Evolutionary conservation across 2,797 vertebrate species (phyloP), one percentile per base, ranked within the genome.

Genomic region (Sternotherus odoratus): DNA sequence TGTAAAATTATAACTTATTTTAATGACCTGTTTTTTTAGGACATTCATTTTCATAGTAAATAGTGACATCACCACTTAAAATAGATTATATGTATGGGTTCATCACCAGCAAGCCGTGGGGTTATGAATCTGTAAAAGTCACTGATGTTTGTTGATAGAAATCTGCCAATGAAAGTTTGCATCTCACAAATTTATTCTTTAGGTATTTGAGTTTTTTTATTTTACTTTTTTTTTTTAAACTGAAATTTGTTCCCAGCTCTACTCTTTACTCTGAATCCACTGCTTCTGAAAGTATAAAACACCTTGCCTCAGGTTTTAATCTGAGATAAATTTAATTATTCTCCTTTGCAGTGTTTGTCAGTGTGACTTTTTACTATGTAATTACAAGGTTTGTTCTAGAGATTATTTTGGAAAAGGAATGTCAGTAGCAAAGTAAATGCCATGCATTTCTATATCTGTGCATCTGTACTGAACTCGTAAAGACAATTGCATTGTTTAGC

Each of bases 201-300:
- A 50, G 78, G 36, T 26, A 12, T 91, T 85, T 88, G 26, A 85
- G 50, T 17, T 36, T 36, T 48, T 48, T 48, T 48, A 21, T 53
- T 21, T 53, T 60, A 7, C n/a, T 57, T 54, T 43, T 60, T 78
- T 77, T 5, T 17, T 50, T 81, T n/a, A 33, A n/a, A n/a, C 49
- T 82, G 78, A 72, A 90, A 26, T 17, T 54, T 85, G 72, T 82
- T 77, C 53, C 43, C 39, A 16, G 1, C 3, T 79, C 2, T 36
- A 21, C 36, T 50, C 30, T 72, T 80, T n/a, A n/a, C n/a, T n/a
- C n/a, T n/a, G n/a, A n/a, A n/a, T n/a, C n/a, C n/a, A n/a, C n/a
- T n/a, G n/a, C n/a, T n/a, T n/a, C n/a, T n/a, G n/a, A n/a, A 89
- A 57, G 5, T 53, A 80, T 90, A 72, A 91, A 82, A 48, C 79